Conservation (phyloP, 1,140 invertebrate species). For the Megathymus violae region DNA sequence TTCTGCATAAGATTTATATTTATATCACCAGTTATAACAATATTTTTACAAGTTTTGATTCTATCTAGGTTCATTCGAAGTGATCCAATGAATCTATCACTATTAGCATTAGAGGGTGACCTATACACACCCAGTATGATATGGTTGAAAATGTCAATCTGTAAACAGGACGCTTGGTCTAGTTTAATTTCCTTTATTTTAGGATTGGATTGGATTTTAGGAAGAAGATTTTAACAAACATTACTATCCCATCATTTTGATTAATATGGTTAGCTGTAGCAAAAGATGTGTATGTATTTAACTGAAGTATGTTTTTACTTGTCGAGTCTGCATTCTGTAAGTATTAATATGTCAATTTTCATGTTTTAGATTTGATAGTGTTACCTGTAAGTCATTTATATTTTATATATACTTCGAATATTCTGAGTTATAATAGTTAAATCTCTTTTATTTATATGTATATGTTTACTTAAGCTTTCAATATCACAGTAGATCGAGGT, state of each 20-base stretch:
- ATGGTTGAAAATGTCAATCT: slow-evolving; percentile 21
- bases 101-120: slow-evolving; percentile 26
- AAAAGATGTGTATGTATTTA: slow-evolving; percentile 8
- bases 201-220: too few relatives aligned
- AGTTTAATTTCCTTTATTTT: slow-evolving; percentile 25
- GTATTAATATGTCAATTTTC: slow-evolving; percentile 21
- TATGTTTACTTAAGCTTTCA: slow-evolving; percentile 13
- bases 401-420: slow-evolving; percentile 29
- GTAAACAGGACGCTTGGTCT: slow-evolving; percentile 21
- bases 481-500: slow-evolving; percentile 7
- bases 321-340: slow-evolving; percentile 21
- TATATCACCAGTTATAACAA: slow-evolving; percentile 12
- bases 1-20: slow-evolving; percentile 12
- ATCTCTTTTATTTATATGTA: slow-evolving; percentile 10
- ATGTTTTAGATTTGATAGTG: slow-evolving; percentile 1
- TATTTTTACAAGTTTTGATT: slow-evolving; percentile 6
- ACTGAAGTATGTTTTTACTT: not conserved
- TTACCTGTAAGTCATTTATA: slow-evolving; percentile 7
- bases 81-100: slow-evolving; percentile 16
- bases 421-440: slow-evolving; percentile 22
- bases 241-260: slow-evolving; percentile 21
- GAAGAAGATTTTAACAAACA: slow-evolving; percentile 10
- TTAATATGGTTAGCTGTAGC: slow-evolving; percentile 5
- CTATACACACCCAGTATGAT: slow-evolving; percentile 21
- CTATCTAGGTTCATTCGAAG: not conserved